Evolutionary conservation across 2,797 vertebrate genomes (phyloP), one percentile per base, ranked within the genome.

Genomic region (Sebastes oblongus): DNA sequence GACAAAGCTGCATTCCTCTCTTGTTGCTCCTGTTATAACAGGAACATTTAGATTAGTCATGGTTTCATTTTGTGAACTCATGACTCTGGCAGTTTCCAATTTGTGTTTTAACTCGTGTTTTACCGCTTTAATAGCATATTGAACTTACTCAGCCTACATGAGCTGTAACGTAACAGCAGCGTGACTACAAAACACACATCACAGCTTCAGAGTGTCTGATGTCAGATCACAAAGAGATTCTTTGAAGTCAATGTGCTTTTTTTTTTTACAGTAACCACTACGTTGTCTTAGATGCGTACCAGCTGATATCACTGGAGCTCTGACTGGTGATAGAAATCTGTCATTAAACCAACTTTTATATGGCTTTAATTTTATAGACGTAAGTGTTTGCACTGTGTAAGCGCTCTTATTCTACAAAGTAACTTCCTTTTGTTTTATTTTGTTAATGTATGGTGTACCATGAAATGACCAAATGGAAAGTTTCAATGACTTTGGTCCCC

Each of bases 211-310:
- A 32, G 66, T 69, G 72, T 87, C 87, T 88, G 84, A 78, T 76
- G 82, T 86, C 75, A 77, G 78, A 76, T 88, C 85, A 82, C 80
- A 80, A 72, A 90, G 71, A 77, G 55, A 80, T 77, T 66, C 82
- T 92, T 91, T 91, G 78, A 85, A 83, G 82, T 70, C 10, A 65
- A 36, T 64, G 30, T 58, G 30, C 29, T 42, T 52, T 34, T 52
- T 42, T 66, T n/a, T 60, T 67, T 81, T 58, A 83, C 61, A 72
- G 52, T 72, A 89, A 88, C 84, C 69, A 50, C 85, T 68, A 54
- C 72, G 75, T 80, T 82, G 70, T 65, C 8, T 73, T 61, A 77
- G 78, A 84, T 65, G 59, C 59, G 69, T 30, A 59, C 78, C 86
- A 88, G 85, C 90, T 89, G 83, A 66, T 34, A n/a, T 58, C 61